Percentiles rank a stretch among this genome's conserved stretches.
Conservation (phyloP, 2,797 vertebrate species). For the Anabacerthia variegaticeps region DNA sequence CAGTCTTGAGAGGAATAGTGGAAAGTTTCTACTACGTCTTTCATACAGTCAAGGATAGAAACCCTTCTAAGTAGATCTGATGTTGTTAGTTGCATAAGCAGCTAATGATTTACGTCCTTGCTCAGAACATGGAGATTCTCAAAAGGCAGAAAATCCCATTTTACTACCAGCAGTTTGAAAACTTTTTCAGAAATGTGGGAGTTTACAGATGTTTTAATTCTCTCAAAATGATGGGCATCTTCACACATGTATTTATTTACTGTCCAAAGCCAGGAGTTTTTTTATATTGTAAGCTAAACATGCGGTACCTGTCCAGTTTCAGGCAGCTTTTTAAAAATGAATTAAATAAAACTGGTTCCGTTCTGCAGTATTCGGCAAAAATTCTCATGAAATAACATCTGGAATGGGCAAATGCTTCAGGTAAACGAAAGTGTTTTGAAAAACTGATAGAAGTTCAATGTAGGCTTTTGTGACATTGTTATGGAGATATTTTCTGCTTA, state of each 20-base stretch:
- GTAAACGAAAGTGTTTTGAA: neutral
- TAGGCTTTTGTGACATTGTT: neutral
- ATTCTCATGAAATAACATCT: neutral
- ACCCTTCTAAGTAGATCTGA: neutral
- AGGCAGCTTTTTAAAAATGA: neutral
- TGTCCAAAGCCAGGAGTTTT: neutral
- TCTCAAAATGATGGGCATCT: neutral
- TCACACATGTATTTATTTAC: neutral
- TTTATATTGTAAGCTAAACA: neutral
- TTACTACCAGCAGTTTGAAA: neutral
- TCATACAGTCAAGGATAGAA: neutral
- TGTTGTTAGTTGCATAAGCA: neutral
- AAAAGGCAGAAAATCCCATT: neutral
- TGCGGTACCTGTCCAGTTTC: neutral
- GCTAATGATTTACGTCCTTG: neutral
- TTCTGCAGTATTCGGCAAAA: neutral
- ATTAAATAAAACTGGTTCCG: neutral
- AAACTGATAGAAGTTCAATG: accelerated
- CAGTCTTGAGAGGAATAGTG: neutral
- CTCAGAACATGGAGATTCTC: neutral
- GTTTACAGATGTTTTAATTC: neutral
- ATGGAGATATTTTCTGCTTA: neutral
- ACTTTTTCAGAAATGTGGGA: neutral
- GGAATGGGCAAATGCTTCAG: neutral
- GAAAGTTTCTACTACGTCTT: neutral